phyloP scores from a whole-genome alignment of 2,113 vertebrate genomes.

The Centropus bengalensis region DNA sequence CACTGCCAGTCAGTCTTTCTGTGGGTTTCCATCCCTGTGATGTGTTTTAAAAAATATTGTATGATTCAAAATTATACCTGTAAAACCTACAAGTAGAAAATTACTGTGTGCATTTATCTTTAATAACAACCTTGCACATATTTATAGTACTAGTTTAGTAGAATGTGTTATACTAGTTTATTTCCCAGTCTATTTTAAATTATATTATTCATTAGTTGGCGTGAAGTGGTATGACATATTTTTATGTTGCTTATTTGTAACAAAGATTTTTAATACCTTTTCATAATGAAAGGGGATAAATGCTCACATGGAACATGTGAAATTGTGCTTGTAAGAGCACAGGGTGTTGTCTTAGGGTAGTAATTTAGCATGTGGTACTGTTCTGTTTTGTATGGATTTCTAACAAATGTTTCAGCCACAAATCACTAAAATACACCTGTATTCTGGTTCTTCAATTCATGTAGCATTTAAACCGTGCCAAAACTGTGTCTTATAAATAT shows the following conservation, averaged over 20 bases:
- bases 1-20: slow-evolving; percentile 8
- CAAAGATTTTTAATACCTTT: slow-evolving; percentile 35
- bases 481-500: slow-evolving; percentile 40
- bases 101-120: slow-evolving; percentile 68
- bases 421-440: slow-evolving; percentile 58
- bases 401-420: slow-evolving; percentile 41
- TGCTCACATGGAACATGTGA: neutral
- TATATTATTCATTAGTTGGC: slow-evolving; percentile 57
- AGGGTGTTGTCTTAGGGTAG: slow-evolving; percentile 29
- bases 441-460: slow-evolving; percentile 40
- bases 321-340: slow-evolving; percentile 6
- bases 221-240: slow-evolving; percentile 51
- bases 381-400: slow-evolving; percentile 37
- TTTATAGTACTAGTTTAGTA: slow-evolving; percentile 58
- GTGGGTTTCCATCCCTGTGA: slow-evolving; percentile 21
- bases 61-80: slow-evolving; percentile 64
- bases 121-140: slow-evolving; percentile 65
- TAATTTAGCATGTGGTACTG: slow-evolving; percentile 56
- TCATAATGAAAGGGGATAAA: slow-evolving; percentile 55
- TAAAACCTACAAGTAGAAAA: slow-evolving; percentile 67
- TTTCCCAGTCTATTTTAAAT: slow-evolving; percentile 59
- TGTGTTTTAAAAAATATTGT: slow-evolving; percentile 59
- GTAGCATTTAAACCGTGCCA: slow-evolving; percentile 43
- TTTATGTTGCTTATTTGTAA: slow-evolving; percentile 56
- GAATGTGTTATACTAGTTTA: slow-evolving; percentile 56